Evolutionary conservation across 2,113 vertebrate species (phyloP).

Genomic region (Rhodinocichla rosea): DNA sequence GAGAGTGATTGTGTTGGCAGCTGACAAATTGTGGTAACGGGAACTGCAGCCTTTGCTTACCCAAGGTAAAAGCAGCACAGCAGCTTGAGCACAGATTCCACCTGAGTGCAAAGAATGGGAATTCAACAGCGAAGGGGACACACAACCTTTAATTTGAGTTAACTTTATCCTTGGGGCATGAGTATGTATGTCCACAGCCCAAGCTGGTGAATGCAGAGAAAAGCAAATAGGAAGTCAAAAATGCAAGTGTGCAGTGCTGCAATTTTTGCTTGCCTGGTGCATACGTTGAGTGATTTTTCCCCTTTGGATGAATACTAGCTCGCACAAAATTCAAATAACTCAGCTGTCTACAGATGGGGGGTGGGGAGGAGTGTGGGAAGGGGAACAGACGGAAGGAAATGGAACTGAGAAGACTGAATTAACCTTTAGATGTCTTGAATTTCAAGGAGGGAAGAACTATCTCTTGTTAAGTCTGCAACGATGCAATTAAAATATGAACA

Average conservation of each 20-base stretch:
- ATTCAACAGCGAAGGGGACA: background rate
- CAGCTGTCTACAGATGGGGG: conserved; percentile 48
- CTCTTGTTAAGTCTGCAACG: conserved; percentile 10
- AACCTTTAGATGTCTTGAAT: conserved; percentile 63
- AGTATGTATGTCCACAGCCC: background rate
- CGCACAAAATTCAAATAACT: conserved; percentile 60
- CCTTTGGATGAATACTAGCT: conserved; percentile 40
- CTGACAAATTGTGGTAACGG: background rate
- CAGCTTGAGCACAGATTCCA: background rate
- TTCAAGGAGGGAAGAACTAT: conserved; percentile 48
- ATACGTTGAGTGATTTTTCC: background rate
- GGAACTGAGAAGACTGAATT: conserved; percentile 66
- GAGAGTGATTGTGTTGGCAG: conserved; percentile 28
- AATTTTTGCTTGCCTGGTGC: background rate
- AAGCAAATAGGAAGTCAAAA: background rate
- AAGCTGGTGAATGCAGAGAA: background rate
- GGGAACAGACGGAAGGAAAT: conserved; percentile 65
- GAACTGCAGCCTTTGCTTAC: background rate
- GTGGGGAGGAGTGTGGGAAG: conserved; percentile 46
- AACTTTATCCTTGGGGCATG: background rate
- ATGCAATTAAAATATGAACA: conserved; percentile 38
- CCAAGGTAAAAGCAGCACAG: background rate
- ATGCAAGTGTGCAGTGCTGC: background rate
- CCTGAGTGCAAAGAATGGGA: background rate
- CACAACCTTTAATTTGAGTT: background rate